These are phyloP conservation scores for Brachionus manjavacas DNA, from an alignment of 1,140 invertebrate species.

Conservation along the genomic window DNA sequence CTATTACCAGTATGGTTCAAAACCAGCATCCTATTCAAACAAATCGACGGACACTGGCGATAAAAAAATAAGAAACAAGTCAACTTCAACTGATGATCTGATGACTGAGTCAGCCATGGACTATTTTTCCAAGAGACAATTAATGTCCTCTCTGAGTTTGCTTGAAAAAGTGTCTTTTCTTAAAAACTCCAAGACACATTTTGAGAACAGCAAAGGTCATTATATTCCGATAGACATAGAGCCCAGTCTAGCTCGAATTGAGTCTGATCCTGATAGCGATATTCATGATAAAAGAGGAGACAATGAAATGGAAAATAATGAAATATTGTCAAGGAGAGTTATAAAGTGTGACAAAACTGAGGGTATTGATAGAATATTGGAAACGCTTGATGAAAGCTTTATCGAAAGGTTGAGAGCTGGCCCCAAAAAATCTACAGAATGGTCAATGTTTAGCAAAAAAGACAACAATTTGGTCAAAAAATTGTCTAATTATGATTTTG, in stretches of 20 bases:
- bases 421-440: not conserved
- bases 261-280: not conserved
- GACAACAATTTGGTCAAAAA: not conserved
- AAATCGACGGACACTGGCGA: not conserved
- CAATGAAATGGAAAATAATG: not conserved
- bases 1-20: constrained; percentile 29
- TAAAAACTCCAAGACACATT: not conserved
- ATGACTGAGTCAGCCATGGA: not conserved
- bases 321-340: not conserved
- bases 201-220: not conserved
- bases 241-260: not conserved
- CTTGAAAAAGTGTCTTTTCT: not conserved
- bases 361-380: not conserved
- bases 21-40: not conserved
- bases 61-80: not conserved
- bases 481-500: not conserved
- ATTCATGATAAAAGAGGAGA: not conserved
- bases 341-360: not conserved
- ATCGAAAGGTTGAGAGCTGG: not conserved
- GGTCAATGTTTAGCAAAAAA: not conserved
- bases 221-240: not conserved
- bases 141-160: constrained; percentile 23
- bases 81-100: constrained; percentile 38
- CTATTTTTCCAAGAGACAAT: constrained; percentile 19
- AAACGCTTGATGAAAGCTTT: not conserved